A percentile compares a stretch with the other conserved stretches of the same genome.
These are phyloP conservation scores for Rhabdophis nuchalis DNA, from an alignment of 2,797 vertebrate species.

Conservation along the genomic window DNA sequence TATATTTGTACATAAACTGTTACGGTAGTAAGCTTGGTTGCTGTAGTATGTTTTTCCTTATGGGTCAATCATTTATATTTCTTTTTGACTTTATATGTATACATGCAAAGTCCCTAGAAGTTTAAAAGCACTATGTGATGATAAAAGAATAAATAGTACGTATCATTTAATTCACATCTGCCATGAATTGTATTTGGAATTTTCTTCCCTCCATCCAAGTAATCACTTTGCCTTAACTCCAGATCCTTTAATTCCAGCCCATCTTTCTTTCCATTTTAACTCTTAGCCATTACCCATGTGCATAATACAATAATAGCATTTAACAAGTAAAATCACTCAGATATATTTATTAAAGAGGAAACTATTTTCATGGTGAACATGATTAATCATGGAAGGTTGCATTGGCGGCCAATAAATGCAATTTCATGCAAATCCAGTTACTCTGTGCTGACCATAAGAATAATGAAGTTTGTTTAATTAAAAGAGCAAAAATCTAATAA, in stretches of 20 bases:
- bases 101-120: slow-evolving; percentile 21
- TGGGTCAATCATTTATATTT: neutral
- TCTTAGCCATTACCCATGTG: slow-evolving; percentile 28
- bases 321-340: neutral
- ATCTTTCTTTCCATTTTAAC: slow-evolving; percentile 29
- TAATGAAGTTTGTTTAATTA: slow-evolving; percentile 19
- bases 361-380: neutral
- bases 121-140: slow-evolving; percentile 20
- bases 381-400: slow-evolving; percentile 24
- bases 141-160: slow-evolving; percentile 2
- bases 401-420: neutral
- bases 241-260: neutral
- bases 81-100: neutral
- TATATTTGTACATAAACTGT: neutral
- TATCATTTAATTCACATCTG: slow-evolving; percentile 24
- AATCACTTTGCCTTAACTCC: neutral
- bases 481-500: slow-evolving; percentile 9
- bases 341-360: slow-evolving; percentile 23
- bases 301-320: slow-evolving; percentile 5
- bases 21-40: neutral
- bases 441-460: neutral
- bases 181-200: slow-evolving; percentile 29
- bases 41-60: neutral
- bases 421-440: slow-evolving; percentile 10
- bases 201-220: neutral